These are phyloP conservation scores for Epiblema foenella DNA, from an alignment of 2,888 invertebrate species.

Conservation along the genomic window DNA sequence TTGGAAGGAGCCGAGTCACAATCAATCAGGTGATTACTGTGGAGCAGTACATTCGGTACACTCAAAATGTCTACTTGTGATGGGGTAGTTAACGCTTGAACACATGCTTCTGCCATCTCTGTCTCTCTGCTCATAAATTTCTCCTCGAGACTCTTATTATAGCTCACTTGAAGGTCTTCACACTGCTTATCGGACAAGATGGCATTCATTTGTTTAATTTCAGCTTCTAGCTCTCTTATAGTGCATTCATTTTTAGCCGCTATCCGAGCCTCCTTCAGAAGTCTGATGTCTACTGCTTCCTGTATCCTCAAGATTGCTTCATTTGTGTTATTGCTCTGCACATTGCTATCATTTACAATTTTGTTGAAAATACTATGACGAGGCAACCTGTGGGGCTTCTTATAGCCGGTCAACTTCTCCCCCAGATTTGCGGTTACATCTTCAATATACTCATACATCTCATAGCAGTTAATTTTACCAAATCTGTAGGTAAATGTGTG, in stretches of 20 bases:
- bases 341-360: slow-evolving; percentile 74
- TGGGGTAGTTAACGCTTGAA: slow-evolving; percentile 69
- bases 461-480: slow-evolving; percentile 83
- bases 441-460: slow-evolving; percentile 82
- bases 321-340: slow-evolving; percentile 67
- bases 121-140: slow-evolving; percentile 65
- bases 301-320: slow-evolving; percentile 77
- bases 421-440: slow-evolving; percentile 83
- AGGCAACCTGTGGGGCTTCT: slow-evolving; percentile 66
- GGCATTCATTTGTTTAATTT: slow-evolving; percentile 76
- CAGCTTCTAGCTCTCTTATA: slow-evolving; percentile 75
- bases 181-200: slow-evolving; percentile 75
- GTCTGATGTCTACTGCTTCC: slow-evolving; percentile 73
- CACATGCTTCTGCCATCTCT: slow-evolving; percentile 76
- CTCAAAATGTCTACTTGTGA: slow-evolving; percentile 66
- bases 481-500: slow-evolving; percentile 87
- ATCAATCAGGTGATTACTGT: slow-evolving; percentile 58
- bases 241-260: slow-evolving; percentile 74
- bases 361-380: slow-evolving; percentile 74
- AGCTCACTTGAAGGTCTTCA: slow-evolving; percentile 63
- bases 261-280: slow-evolving; percentile 71
- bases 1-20: slow-evolving; percentile 59
- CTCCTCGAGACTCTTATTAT: slow-evolving; percentile 64
- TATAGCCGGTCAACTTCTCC: slow-evolving; percentile 79
- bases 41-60: slow-evolving; percentile 62